Percentiles rank a stretch among this genome's conserved stretches.
These are phyloP conservation scores for Drosophila robusta DNA, from an alignment of 2,888 invertebrate genomes.

Conservation along the genomic window DNA sequence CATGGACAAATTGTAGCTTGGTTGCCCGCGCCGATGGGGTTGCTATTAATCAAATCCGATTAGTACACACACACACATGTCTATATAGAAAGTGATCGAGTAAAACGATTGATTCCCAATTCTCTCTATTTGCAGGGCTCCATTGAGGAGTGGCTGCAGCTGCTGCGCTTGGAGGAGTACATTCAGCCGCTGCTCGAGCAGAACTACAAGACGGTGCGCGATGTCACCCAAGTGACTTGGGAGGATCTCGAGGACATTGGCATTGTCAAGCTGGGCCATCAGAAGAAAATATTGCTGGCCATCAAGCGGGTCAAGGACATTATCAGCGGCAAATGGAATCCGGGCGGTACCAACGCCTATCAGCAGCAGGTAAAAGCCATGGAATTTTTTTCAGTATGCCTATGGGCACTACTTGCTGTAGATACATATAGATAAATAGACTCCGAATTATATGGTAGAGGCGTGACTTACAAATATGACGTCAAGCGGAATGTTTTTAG, in stretches of 20 bases:
- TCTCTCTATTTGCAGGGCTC: constrained; percentile 89
- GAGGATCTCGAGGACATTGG: constrained; percentile 99
- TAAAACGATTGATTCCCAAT: neutral
- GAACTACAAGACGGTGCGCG: constrained; percentile 96
- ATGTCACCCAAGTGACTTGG: constrained; percentile 98
- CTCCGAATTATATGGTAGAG: neutral
- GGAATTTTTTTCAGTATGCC: neutral
- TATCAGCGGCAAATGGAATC: constrained; percentile 91
- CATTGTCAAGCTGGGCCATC: constrained; percentile 96
- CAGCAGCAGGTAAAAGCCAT: constrained; percentile 81
- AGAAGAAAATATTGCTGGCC: constrained; percentile 98
- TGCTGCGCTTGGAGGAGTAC: constrained; percentile 96
- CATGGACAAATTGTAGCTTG: constrained; percentile 78
- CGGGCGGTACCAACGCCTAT: constrained; percentile 83
- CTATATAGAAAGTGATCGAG: constrained; percentile 13
- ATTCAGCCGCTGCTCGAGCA: constrained; percentile 95
- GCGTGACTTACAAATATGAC: constrained; percentile 10
- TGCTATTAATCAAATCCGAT: constrained; percentile 65
- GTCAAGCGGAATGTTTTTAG: constrained; percentile 8
- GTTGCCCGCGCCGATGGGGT: constrained; percentile 29
- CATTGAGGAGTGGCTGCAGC: constrained; percentile 96
- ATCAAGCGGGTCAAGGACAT: constrained; percentile 98
- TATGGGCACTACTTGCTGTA: neutral
- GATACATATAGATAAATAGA: neutral
- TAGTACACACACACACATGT: constrained; percentile 24